phyloP scores from a whole-genome alignment of 2,113 vertebrate species.

The Varanus komodoensis region DNA sequence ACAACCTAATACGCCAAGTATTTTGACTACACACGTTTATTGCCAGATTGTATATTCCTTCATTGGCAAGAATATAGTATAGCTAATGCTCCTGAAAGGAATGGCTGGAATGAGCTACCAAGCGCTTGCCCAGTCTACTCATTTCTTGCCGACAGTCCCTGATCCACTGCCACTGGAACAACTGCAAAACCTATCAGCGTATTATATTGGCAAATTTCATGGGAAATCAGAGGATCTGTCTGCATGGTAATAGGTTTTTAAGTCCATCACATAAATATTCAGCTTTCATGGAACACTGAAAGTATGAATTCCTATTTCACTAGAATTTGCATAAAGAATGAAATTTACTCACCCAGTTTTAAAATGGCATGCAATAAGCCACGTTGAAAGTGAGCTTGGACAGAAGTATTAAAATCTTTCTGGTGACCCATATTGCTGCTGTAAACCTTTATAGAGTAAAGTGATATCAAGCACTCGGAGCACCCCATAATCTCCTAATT shows the following conservation, averaged over 20 bases:
- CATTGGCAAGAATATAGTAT: conserved; percentile 6
- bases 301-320: not conserved
- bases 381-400: rapidly evolving
- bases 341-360: not conserved
- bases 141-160: not conserved
- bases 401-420: not conserved
- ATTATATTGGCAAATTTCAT: not conserved
- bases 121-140: rapidly evolving
- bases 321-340: not conserved
- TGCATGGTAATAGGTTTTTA: rapidly evolving
- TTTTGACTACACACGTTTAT: not conserved
- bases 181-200: not conserved
- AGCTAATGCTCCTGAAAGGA: not conserved
- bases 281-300: not conserved
- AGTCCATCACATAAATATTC: not conserved
- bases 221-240: not conserved
- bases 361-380: not conserved
- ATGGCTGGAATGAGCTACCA: rapidly evolving
- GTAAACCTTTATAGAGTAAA: no score
- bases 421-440: not conserved
- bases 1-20: not conserved
- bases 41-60: not conserved
- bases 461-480: not conserved
- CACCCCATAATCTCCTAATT: not conserved
- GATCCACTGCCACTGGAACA: rapidly evolving